A percentile compares a stretch with the other conserved stretches of the same genome.
Evolutionary conservation across 2,113 vertebrate species (phyloP).

Genomic region (Girardinichthys multiradiatus): DNA sequence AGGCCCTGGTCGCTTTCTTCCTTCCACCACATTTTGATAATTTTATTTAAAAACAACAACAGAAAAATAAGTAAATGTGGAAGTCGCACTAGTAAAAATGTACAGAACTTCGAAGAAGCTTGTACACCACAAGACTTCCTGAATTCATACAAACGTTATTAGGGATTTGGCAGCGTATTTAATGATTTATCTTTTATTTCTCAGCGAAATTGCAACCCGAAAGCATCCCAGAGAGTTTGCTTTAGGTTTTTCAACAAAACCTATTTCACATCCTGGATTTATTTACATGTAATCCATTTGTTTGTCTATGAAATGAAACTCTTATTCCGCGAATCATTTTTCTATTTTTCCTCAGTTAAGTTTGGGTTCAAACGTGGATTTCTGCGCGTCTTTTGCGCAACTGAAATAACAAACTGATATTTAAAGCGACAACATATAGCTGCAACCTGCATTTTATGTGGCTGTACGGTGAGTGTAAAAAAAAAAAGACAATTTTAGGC

Average conservation of each 20-base stretch:
- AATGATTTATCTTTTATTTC: background rate
- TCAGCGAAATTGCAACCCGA: background rate
- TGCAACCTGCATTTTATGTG: background rate
- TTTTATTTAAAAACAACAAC: background rate
- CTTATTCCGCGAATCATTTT: background rate
- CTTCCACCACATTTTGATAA: background rate
- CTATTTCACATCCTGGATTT: background rate
- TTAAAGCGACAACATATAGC: background rate
- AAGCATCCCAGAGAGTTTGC: slow-evolving; percentile 28
- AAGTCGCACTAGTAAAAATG: background rate
- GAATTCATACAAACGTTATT: background rate
- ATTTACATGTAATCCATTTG: background rate
- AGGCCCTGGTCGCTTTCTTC: background rate
- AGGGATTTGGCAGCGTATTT: background rate
- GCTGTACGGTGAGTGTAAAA: slow-evolving; percentile 13
- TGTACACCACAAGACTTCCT: no score
- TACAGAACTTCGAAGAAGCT: no score
- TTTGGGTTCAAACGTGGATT: background rate
- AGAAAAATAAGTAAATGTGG: background rate
- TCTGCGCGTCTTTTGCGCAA: background rate
- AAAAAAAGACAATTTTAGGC: slow-evolving; percentile 24
- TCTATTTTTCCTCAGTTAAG: slow-evolving; percentile 1
- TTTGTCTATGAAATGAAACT: background rate
- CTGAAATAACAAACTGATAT: background rate
- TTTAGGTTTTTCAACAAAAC: background rate